These are phyloP conservation scores for Drosophila pachea DNA, from an alignment of 1,140 invertebrate species.

Conservation along the genomic window DNA sequence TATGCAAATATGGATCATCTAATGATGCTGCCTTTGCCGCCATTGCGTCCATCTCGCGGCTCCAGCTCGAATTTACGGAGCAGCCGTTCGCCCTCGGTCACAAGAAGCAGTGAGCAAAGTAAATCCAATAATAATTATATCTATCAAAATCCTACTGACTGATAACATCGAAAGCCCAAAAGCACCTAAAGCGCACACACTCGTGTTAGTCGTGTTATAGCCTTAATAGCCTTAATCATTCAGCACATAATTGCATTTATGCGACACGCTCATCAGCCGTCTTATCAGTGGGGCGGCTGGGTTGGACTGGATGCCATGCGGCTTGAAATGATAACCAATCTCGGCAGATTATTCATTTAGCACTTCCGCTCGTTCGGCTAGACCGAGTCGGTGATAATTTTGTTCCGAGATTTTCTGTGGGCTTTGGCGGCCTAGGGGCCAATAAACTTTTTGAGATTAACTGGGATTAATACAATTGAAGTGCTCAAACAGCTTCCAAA, in stretches of 20 bases:
- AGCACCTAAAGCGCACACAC: background rate
- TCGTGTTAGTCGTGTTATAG: constrained; percentile 5
- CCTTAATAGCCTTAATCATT: constrained; percentile 28
- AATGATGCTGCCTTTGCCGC: constrained; percentile 48
- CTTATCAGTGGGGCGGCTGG: constrained; percentile 21
- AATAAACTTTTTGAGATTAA: constrained; percentile 9
- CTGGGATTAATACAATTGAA: background rate
- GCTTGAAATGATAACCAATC: constrained; percentile 28
- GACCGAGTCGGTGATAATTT: constrained; percentile 1
- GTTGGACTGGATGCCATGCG: constrained; percentile 11
- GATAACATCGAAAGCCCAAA: background rate
- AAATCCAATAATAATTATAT: constrained; percentile 46
- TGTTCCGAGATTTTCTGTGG: background rate
- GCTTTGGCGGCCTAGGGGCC: background rate
- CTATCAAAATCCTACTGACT: background rate
- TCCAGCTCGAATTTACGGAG: constrained; percentile 64
- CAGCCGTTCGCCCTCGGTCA: constrained; percentile 73
- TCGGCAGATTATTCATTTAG: constrained; percentile 22
- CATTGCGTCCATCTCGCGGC: constrained; percentile 53
- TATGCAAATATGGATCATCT: constrained; percentile 68
- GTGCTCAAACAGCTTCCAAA: too few relatives aligned
- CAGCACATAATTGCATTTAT: constrained; percentile 30
- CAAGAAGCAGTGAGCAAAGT: constrained; percentile 74
- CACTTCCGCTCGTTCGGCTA: constrained; percentile 23
- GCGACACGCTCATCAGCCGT: constrained; percentile 24